Conservation (phyloP, 2,888 invertebrate genomes). For the Temnothorax ravouxi region DNA sequence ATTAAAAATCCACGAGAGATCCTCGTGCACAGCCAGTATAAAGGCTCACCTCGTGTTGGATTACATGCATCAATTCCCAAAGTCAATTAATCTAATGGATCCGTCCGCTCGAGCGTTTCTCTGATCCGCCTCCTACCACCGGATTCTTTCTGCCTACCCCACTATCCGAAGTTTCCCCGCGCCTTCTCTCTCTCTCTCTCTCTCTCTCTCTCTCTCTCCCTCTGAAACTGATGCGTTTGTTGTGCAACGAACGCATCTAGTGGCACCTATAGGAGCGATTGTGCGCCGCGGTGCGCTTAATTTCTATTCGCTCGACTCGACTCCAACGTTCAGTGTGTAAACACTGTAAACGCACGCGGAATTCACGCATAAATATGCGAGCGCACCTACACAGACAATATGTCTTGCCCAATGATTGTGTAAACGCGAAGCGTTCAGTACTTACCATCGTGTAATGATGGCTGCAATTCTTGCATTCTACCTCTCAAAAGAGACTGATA, state of each 20-base stretch:
- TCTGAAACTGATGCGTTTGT: constrained; percentile 65
- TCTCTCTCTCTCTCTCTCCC: background rate
- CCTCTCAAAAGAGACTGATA: background rate
- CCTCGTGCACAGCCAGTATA: constrained; percentile 17
- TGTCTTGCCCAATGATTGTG: background rate
- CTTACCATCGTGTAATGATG: background rate
- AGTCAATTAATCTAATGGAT: constrained; percentile 78
- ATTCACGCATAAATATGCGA: constrained; percentile 35
- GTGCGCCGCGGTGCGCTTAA: constrained; percentile 72
- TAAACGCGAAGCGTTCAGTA: background rate
- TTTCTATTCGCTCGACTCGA: constrained; percentile 72
- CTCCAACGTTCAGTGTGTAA: constrained; percentile 42
- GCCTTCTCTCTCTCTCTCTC: background rate
- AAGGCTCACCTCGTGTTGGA: constrained; percentile 26
- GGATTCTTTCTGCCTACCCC: background rate
- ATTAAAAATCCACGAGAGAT: constrained; percentile 37
- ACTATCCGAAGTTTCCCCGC: background rate
- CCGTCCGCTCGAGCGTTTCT: constrained; percentile 60
- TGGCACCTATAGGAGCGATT: constrained; percentile 71
- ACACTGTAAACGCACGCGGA: constrained; percentile 39
- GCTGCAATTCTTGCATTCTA: background rate
- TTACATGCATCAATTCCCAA: constrained; percentile 63
- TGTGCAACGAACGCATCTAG: constrained; percentile 79
- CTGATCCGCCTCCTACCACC: constrained; percentile 28
- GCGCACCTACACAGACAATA: background rate